A percentile compares a stretch with the other conserved stretches of the same genome.
Conservation (phyloP, 2,797 vertebrate species). For the Furcifer pardalis region DNA sequence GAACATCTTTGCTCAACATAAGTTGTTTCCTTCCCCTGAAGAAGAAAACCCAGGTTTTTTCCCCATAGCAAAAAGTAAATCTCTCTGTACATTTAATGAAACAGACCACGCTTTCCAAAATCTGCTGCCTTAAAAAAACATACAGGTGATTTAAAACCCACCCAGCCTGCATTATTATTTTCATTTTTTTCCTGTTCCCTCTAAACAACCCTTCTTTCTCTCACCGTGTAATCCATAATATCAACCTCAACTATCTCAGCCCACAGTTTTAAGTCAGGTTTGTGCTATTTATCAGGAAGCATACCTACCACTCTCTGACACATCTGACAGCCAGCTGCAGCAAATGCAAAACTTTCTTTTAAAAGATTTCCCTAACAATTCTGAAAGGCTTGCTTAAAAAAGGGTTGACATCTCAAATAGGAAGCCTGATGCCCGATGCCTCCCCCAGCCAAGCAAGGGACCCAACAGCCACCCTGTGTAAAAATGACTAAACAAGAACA, state of each 20-base stretch:
- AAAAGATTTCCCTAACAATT: constrained; percentile 21
- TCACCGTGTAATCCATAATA: background rate
- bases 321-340: background rate
- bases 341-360: background rate
- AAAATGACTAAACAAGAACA: constrained; percentile 25
- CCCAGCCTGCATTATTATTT: background rate
- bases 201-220: no score
- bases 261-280: background rate
- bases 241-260: background rate
- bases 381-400: constrained; percentile 45
- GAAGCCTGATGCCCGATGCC: background rate
- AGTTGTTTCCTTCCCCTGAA: background rate
- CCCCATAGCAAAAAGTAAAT: no score
- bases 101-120: background rate
- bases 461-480: background rate
- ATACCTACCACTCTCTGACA: background rate
- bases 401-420: background rate
- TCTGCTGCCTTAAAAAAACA: background rate
- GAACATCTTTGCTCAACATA: constrained; percentile 21
- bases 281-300: background rate
- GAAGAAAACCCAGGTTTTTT: no score
- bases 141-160: no score
- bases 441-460: background rate
- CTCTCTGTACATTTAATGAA: background rate
- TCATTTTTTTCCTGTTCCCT: background rate